These are phyloP conservation scores for Acanthornis magna DNA, from an alignment of 2,797 vertebrate genomes.

Conservation along the genomic window DNA sequence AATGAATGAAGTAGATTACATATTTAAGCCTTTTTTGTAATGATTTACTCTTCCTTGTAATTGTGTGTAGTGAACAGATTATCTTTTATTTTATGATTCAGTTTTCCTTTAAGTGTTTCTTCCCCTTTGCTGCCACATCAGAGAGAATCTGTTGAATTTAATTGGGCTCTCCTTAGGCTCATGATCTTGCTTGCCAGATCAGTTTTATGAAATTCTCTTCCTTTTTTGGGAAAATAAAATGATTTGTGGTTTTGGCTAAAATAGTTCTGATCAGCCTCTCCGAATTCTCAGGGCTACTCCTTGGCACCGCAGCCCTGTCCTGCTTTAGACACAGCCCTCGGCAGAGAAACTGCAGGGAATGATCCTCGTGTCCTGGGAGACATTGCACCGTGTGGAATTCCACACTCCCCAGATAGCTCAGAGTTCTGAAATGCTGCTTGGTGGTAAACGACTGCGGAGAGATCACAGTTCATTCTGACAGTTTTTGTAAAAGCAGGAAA, in stretches of 20 bases:
- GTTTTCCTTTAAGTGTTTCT: constrained; percentile 50
- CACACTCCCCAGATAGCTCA: neutral
- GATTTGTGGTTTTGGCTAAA: constrained; percentile 7
- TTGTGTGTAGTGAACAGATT: constrained; percentile 45
- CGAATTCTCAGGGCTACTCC: neutral
- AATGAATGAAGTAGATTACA: constrained; percentile 20
- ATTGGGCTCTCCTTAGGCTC: constrained; percentile 46
- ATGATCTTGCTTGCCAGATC: constrained; percentile 32
- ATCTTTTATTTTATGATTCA: constrained; percentile 52
- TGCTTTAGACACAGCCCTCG: neutral
- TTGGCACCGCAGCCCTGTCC: neutral
- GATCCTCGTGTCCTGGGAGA: neutral
- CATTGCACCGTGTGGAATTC: neutral
- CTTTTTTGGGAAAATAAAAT: neutral
- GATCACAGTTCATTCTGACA: neutral
- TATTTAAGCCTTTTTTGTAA: constrained; percentile 30
- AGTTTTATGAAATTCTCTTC: constrained; percentile 38
- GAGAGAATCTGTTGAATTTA: constrained; percentile 59
- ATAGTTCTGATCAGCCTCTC: neutral
- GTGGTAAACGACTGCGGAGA: neutral
- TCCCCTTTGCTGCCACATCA: constrained; percentile 43
- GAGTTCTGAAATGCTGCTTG: neutral
- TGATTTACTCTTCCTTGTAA: constrained; percentile 50
- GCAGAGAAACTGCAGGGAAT: neutral
- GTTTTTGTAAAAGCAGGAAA: neutral